Percentiles rank a stretch among this genome's conserved stretches.
phyloP scores from a whole-genome alignment of 2,797 vertebrate genomes.

The Erethizon dorsatum region DNA sequence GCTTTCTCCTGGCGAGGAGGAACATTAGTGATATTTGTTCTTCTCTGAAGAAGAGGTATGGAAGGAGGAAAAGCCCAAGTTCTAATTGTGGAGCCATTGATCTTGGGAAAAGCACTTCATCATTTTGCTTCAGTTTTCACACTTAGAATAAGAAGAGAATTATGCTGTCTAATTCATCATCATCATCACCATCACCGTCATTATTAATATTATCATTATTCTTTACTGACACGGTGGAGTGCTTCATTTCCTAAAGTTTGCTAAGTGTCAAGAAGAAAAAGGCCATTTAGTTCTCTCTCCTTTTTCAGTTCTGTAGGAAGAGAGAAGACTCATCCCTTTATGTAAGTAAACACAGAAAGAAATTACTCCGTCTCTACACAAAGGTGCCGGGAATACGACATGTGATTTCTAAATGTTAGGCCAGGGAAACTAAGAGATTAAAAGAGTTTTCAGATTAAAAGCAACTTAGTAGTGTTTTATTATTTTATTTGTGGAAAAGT shows the following conservation, averaged over 20 bases:
- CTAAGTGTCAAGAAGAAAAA: conserved; percentile 58
- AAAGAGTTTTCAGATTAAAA: conserved; percentile 53
- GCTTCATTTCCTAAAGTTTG: conserved; percentile 75
- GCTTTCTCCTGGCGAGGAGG: conserved; percentile 70
- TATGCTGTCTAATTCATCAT: conserved; percentile 77
- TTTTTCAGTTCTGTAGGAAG: conserved; percentile 40
- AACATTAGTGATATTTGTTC: conserved; percentile 86
- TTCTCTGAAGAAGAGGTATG: conserved; percentile 69
- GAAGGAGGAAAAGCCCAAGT: conserved; percentile 67
- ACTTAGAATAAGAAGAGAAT: conserved; percentile 77
- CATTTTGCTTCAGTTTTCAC: conserved; percentile 78
- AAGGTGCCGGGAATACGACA: neutral
- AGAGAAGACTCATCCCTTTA: neutral
- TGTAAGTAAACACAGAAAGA: conserved; percentile 49
- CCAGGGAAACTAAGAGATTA: neutral
- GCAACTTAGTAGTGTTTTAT: neutral
- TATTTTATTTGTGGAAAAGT: conserved; percentile 53
- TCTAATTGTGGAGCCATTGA: conserved; percentile 77
- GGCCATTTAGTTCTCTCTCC: neutral
- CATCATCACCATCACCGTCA: conserved; percentile 46
- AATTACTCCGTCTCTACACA: neutral
- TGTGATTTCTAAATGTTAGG: neutral
- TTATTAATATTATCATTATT: conserved; percentile 81
- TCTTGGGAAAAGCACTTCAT: conserved; percentile 78
- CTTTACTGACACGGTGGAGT: conserved; percentile 57